Conservation (phyloP, 2,113 vertebrate species). For the Anolis carolinensis region DNA sequence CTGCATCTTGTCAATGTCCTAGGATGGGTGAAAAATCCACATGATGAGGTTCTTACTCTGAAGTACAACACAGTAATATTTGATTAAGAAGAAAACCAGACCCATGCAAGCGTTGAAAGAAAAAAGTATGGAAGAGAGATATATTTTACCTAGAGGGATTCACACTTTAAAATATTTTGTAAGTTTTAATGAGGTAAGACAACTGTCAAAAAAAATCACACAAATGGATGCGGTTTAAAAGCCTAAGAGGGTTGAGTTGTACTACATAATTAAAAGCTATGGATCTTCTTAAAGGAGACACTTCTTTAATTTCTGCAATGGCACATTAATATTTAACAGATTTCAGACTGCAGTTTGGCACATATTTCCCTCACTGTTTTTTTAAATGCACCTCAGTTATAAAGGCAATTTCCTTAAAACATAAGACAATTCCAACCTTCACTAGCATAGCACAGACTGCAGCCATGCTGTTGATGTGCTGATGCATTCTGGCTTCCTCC, state of each 20-base stretch:
- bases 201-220: not conserved
- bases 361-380: not conserved
- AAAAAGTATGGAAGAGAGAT: not conserved
- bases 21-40: no score
- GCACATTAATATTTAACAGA: not conserved
- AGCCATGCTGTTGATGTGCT: no score
- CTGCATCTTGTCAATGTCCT: no score
- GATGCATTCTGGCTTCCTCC: not conserved
- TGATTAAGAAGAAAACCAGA: not conserved
- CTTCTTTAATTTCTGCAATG: not conserved
- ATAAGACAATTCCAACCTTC: not conserved
- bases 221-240: slow-evolving; percentile 29
- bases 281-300: not conserved
- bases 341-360: not conserved
- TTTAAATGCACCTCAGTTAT: not conserved
- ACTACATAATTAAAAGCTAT: slow-evolving; percentile 20
- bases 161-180: fast-evolving
- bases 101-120: not conserved
- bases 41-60: not conserved
- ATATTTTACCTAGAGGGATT: not conserved
- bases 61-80: not conserved
- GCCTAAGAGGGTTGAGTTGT: slow-evolving; percentile 10
- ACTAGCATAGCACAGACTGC: not conserved
- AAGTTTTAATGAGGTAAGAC: not conserved
- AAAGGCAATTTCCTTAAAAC: not conserved